Base-by-base conservation (phyloP, 1,140 invertebrate species). In the Gonatopus flavifemur region DNA sequence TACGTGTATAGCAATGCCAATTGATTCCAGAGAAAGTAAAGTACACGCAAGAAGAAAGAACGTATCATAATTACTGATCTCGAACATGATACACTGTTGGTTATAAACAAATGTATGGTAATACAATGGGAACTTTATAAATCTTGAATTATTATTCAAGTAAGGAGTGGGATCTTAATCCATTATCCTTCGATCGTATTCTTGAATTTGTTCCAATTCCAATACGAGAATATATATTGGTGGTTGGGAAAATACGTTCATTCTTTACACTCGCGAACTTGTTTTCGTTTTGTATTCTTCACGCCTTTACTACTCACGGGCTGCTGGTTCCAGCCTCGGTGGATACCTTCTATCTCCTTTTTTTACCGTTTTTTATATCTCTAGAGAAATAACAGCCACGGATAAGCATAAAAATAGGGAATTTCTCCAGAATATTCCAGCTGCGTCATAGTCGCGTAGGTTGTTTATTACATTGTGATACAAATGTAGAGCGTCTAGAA, bases 401-500 rank as follows among this genome's bases (percentile, higher is more conserved):
- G 52, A 58, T 58, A 55, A 61, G 55, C 52, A 58, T 54, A 51
- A 57, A 51, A 58, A 58, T 49, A 44, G 55, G 20, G 49, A 50
- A 55, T 58, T 55, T 45, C 36, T 36, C 30, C 43, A 52, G 45
- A 45, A 50, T 55, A 55, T 51, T 35, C 52, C 33, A 32, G 40
- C 48, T 48, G 33, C 39, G 30, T 42, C 49, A 36, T 52, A 43
- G 13, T 19, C 28, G 49, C 37, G 45, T 35, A 21, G 32, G 19
- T 46, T 47, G 49, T 43, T 52, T 35, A 38, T 52, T 47, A 35
- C 35, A n/a, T n/a, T n/a, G n/a, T n/a, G n/a, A n/a, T n/a, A 43
- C 49, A 32, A 46, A 52, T 46, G 49, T 46, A 46, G 46, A 52
- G 46, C 49, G 45, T 31, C 16, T 43, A 38, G 28, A 32, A 12